phyloP scores from a whole-genome alignment of 2,888 invertebrate species.

The Lepidochitona cinerea region DNA sequence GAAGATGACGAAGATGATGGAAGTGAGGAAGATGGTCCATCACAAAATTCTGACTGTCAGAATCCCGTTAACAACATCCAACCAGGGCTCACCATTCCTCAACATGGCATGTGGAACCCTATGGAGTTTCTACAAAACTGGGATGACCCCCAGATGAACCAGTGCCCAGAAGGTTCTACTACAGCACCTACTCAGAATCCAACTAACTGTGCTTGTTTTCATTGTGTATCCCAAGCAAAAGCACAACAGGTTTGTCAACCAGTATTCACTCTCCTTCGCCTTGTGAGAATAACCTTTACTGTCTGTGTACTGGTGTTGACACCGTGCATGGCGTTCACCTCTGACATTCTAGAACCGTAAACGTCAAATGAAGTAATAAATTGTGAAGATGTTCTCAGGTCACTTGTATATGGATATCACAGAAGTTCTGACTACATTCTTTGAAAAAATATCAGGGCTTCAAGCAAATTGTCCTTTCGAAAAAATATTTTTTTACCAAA shows the following conservation, averaged over 20 bases:
- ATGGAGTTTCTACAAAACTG: neutral
- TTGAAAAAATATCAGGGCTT: too few species aligned
- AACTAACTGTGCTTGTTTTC: constrained; percentile 58
- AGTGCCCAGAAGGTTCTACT: neutral
- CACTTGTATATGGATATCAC: too few species aligned
- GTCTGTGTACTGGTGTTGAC: too few species aligned
- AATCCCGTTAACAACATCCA: neutral
- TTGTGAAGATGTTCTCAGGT: too few species aligned
- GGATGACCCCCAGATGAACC: neutral
- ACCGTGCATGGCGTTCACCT: too few species aligned
- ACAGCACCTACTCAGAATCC: neutral
- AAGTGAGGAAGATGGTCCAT: constrained; percentile 14
- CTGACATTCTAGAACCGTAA: too few species aligned
- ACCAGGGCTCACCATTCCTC: neutral
- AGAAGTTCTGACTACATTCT: too few species aligned
- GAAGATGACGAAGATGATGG: constrained; percentile 42
- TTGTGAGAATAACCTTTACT: too few species aligned
- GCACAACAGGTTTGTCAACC: constrained; percentile 55
- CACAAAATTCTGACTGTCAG: neutral
- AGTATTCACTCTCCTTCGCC: too few species aligned
- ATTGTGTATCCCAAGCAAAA: constrained; percentile 56
- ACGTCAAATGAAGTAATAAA: too few species aligned
- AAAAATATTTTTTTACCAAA: too few species aligned
- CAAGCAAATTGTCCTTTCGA: too few species aligned
- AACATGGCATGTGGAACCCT: neutral